Percentiles rank a stretch among this genome's conserved stretches.
phyloP scores from a whole-genome alignment of 2,888 invertebrate genomes.

The Sarcophaga subvicina region DNA sequence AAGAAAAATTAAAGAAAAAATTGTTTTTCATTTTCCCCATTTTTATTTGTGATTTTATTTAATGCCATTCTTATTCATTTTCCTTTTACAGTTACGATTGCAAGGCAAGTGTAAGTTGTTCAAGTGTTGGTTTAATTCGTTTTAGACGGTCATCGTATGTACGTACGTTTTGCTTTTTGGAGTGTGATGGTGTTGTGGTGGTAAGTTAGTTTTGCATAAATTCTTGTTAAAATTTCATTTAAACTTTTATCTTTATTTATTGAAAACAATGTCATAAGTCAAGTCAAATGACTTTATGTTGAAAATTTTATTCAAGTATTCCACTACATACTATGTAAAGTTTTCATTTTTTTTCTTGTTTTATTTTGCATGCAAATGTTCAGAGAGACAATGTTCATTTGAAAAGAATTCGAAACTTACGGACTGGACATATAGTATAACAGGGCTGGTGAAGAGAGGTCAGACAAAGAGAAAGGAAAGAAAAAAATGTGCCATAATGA shows the following conservation, averaged over 20 bases:
- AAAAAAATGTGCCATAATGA: conserved; percentile 53
- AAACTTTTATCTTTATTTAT: conserved; percentile 66
- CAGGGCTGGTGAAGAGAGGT: background rate
- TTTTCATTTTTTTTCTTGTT: background rate
- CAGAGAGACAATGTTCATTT: conserved; percentile 33
- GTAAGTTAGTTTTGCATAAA: conserved; percentile 47
- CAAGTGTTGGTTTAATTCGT: background rate
- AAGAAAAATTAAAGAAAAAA: conserved; percentile 30
- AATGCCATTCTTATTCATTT: background rate
- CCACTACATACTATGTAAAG: too few relatives aligned
- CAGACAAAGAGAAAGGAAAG: conserved; percentile 3
- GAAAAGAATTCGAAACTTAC: background rate
- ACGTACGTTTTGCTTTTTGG: too few relatives aligned
- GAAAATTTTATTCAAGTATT: background rate
- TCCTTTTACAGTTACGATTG: background rate
- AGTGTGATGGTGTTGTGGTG: background rate
- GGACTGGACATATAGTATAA: background rate
- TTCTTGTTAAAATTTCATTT: conserved; percentile 68
- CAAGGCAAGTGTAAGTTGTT: background rate
- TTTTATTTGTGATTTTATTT: background rate
- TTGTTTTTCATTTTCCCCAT: background rate
- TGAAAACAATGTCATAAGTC: conserved; percentile 67
- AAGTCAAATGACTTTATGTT: conserved; percentile 60
- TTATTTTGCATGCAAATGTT: background rate
- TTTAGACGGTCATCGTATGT: background rate